phyloP scores from a whole-genome alignment of 2,113 vertebrate genomes.

The Nettapus auritus region DNA sequence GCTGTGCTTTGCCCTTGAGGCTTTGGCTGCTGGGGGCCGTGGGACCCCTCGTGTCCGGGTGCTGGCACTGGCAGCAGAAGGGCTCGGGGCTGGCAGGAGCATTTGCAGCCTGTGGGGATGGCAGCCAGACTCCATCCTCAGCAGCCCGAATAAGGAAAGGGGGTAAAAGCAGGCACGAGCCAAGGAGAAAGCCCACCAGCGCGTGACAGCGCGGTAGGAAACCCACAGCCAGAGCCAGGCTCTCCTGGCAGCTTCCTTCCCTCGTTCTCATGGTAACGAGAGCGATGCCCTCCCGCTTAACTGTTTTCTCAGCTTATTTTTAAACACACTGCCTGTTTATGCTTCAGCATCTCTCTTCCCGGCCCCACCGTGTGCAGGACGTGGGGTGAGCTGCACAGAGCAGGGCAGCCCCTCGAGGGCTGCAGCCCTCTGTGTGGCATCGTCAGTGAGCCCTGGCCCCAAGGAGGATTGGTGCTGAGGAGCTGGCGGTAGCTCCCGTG shows the following conservation, averaged over 20 bases:
- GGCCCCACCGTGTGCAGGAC: background rate
- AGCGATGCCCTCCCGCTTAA: background rate
- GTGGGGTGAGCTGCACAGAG: background rate
- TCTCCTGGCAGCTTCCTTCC: background rate
- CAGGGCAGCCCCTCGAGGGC: background rate
- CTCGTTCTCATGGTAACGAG: conserved; percentile 12
- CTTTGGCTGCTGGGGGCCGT: background rate
- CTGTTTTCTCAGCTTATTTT: background rate
- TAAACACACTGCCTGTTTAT: background rate
- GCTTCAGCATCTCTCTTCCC: background rate
- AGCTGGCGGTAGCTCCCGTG: rapidly evolving
- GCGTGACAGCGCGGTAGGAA: rapidly evolving
- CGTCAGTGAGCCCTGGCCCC: rapidly evolving
- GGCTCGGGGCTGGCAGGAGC: background rate
- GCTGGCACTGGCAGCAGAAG: background rate
- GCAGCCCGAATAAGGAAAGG: background rate
- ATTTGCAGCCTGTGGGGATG: background rate
- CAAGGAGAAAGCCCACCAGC: background rate
- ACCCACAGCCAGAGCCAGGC: rapidly evolving
- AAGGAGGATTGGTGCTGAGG: rapidly evolving
- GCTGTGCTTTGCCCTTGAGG: background rate
- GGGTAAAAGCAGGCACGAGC: background rate
- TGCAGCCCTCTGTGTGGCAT: conserved; percentile 21
- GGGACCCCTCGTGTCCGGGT: background rate
- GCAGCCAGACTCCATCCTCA: background rate